Evolutionary conservation across 2,888 invertebrate genomes (phyloP).

Genomic region (Pandemis cinnamomeana): DNA sequence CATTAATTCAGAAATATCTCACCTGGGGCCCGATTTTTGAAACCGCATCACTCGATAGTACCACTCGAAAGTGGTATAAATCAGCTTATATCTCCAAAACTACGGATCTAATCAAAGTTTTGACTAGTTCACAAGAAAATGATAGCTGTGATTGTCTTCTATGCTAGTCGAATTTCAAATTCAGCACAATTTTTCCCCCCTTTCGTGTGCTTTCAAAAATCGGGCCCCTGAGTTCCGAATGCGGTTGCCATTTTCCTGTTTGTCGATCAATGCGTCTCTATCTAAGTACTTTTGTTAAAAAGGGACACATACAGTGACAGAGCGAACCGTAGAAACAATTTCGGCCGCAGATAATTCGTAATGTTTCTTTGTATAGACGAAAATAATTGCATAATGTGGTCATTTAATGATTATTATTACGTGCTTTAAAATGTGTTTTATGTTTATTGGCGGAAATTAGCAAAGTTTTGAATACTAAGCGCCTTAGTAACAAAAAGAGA

Average conservation of each 20-base stretch:
- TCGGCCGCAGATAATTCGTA: constrained; percentile 14
- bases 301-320: neutral
- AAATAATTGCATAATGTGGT: constrained; percentile 17
- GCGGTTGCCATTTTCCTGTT: constrained; percentile 40
- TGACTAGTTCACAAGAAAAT: too few species aligned
- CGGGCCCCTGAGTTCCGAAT: constrained; percentile 43
- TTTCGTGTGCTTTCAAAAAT: too few species aligned
- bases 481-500: neutral
- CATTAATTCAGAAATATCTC: constrained; percentile 45
- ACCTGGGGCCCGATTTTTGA: neutral
- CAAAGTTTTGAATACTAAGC: neutral
- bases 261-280: neutral
- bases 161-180: too few species aligned
- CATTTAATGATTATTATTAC: neutral
- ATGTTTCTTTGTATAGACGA: constrained; percentile 19
- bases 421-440: neutral
- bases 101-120: too few species aligned
- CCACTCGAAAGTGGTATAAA: too few species aligned
- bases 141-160: too few species aligned
- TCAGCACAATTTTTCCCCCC: too few species aligned
- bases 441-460: neutral
- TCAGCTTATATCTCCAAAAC: too few species aligned
- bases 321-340: neutral
- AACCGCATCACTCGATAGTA: too few species aligned
- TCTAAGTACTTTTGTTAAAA: neutral